Evolutionary conservation across 2,797 vertebrate species (phyloP), one percentile per base, ranked within the genome.

Genomic region (Odontamblyopus lacepedii): DNA sequence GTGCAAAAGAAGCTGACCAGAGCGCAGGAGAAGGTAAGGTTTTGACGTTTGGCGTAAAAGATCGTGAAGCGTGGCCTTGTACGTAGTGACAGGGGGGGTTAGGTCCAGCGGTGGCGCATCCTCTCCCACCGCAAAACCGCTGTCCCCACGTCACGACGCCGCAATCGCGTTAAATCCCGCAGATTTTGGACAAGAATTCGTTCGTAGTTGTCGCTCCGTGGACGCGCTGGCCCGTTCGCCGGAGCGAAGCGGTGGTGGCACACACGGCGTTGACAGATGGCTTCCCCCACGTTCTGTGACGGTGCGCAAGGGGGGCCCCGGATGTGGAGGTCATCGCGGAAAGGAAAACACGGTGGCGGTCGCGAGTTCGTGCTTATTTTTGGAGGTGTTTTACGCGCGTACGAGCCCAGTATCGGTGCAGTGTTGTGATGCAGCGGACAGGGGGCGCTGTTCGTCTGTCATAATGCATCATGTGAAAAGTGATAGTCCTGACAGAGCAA

Each of bases 1-100:
- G 94, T 99, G 23, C 97, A 99, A 94, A 99, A 99, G 87, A 99
- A 98, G 84, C 93, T 99, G 26, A 99, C 96, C 48, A 92, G 98
- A 71, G 98, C 98, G 9, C 98, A 99, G 71, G 98, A 99, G 85
- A 99, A 99, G 97, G 98, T 98, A 90, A 92, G 16, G 30, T 23
- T 38, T 2, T 44, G 32, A 19, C 16, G 44, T 19, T 56, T 50
- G 69, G 30, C 1, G 3, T 1, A 3, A 3, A 29, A 32, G 32
- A 5, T 44, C 32, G 26, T 18, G 26, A 23, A 19, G 51, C 35
- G 30, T 38, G 87, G 85, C 88, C 87, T 72, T 8, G 3, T 26
- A 74, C 76, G 50, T 67, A 63, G 41, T 69, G 41, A 2, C 12
- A 2, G 63, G 12, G 35, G 62, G 63, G 63, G 3, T 48, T 4